A percentile compares a stretch with the other conserved stretches of the same genome.
These are phyloP conservation scores for Colinus virginianus DNA, from an alignment of 2,113 vertebrate genomes.

Conservation along the genomic window DNA sequence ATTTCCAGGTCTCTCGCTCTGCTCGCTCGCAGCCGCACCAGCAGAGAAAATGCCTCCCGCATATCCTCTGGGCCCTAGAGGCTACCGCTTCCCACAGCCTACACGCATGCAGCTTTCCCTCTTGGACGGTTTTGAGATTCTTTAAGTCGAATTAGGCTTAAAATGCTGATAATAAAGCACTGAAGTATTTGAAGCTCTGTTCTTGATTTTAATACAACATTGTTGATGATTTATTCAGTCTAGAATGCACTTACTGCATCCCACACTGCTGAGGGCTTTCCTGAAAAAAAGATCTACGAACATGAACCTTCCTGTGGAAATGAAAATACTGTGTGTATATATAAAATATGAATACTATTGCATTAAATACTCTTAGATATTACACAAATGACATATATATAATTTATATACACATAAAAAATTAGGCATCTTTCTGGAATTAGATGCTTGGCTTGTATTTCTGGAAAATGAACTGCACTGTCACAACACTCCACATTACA, in stretches of 20 bases:
- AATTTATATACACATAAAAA: neutral
- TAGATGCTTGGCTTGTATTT: neutral
- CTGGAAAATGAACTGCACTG: neutral
- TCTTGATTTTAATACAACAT: neutral
- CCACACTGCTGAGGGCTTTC: neutral
- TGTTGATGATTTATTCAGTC: neutral
- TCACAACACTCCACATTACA: neutral
- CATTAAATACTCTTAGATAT: neutral
- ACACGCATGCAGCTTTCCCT: conserved; percentile 6
- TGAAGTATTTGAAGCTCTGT: neutral
- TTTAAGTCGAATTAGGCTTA: conserved; percentile 34
- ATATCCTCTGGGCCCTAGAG: conserved; percentile 80
- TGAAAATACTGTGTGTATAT: neutral
- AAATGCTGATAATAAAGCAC: neutral
- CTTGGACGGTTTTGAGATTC: conserved; percentile 5
- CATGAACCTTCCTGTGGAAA: neutral
- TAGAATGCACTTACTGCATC: neutral
- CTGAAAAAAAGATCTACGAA: neutral
- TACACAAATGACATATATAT: neutral
- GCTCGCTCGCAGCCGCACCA: conserved; percentile 69
- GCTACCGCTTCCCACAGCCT: conserved; percentile 57
- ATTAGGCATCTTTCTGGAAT: neutral
- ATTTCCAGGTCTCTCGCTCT: conserved; percentile 77
- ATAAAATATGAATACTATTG: neutral
- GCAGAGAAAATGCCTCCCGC: conserved; percentile 76